Evolutionary conservation across 2,888 invertebrate genomes (phyloP).

Genomic region (Drosophila meridiana): DNA sequence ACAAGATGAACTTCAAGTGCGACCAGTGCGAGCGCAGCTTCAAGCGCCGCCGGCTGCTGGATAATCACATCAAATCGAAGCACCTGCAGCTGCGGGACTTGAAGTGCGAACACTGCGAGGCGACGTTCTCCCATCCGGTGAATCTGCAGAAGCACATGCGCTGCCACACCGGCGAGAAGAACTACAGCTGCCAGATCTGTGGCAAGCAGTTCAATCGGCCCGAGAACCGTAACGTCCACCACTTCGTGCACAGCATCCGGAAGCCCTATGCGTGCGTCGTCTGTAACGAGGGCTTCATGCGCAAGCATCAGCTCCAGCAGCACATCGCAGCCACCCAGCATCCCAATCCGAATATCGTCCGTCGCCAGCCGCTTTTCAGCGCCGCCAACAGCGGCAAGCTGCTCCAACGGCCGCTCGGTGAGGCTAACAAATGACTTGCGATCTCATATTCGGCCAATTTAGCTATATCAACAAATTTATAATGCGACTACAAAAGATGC

Average conservation of each 20-base stretch:
- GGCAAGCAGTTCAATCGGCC: slow-evolving; percentile 93
- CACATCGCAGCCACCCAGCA: slow-evolving; percentile 89
- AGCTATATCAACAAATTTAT: not conserved
- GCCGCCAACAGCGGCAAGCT: slow-evolving; percentile 43
- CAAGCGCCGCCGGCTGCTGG: slow-evolving; percentile 88
- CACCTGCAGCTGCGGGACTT: slow-evolving; percentile 93
- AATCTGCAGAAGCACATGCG: slow-evolving; percentile 91
- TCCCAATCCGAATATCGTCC: slow-evolving; percentile 92
- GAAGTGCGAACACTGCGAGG: slow-evolving; percentile 90
- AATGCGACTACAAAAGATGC: not conserved
- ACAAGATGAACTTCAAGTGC: slow-evolving; percentile 89
- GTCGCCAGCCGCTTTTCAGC: slow-evolving; percentile 90
- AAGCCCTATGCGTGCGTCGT: slow-evolving; percentile 94
- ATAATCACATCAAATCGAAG: slow-evolving; percentile 92
- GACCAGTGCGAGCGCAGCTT: slow-evolving; percentile 90
- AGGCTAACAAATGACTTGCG: not conserved
- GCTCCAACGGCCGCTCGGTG: not conserved
- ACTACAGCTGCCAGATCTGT: slow-evolving; percentile 92
- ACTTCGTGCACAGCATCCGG: slow-evolving; percentile 93
- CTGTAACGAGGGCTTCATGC: slow-evolving; percentile 93
- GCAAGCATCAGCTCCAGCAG: slow-evolving; percentile 91
- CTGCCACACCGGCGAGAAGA: slow-evolving; percentile 92
- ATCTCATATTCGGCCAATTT: too few relatives aligned
- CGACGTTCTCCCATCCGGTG: slow-evolving; percentile 93
- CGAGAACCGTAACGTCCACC: slow-evolving; percentile 93